Percentiles rank a stretch among this genome's conserved stretches.
Evolutionary conservation across 2,888 invertebrate species (phyloP).

Genomic region (Cancer borealis): DNA sequence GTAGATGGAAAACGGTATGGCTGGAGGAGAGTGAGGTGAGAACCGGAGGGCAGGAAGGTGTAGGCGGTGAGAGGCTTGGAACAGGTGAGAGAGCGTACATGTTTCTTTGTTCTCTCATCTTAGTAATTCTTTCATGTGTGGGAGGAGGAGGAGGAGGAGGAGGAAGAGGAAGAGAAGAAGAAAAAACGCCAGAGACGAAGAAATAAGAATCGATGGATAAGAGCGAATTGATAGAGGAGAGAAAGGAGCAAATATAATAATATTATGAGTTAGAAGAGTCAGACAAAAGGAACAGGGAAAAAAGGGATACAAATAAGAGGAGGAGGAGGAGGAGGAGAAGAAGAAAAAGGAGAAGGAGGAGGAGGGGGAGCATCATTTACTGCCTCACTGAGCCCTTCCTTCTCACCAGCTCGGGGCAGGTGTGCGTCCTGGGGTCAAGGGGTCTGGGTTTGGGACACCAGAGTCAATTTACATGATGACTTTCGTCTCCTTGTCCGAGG

Average conservation of each 20-base stretch:
- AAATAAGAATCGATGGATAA: background rate
- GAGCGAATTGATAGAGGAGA: background rate
- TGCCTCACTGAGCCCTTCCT: background rate
- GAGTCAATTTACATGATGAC: slow-evolving; percentile 51
- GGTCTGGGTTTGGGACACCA: slow-evolving; percentile 28
- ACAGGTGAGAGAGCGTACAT: background rate
- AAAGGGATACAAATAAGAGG: background rate
- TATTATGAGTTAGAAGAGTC: slow-evolving; percentile 15
- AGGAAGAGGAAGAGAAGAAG: background rate
- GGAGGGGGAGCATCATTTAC: background rate
- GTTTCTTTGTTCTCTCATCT: background rate
- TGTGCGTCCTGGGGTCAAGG: background rate
- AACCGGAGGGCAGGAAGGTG: background rate
- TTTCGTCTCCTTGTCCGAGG: slow-evolving; percentile 20
- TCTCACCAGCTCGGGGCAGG: background rate
- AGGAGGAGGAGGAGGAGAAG: background rate
- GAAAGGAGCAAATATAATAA: background rate
- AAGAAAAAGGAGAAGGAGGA: background rate
- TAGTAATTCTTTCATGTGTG: background rate
- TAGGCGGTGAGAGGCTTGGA: background rate
- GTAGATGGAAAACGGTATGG: background rate
- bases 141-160: background rate
- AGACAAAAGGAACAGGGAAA: background rate
- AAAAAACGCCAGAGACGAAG: background rate
- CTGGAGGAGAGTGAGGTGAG: background rate